These are phyloP conservation scores for Tenthredo distinguenda DNA, from an alignment of 2,888 invertebrate genomes.

Conservation along the genomic window DNA sequence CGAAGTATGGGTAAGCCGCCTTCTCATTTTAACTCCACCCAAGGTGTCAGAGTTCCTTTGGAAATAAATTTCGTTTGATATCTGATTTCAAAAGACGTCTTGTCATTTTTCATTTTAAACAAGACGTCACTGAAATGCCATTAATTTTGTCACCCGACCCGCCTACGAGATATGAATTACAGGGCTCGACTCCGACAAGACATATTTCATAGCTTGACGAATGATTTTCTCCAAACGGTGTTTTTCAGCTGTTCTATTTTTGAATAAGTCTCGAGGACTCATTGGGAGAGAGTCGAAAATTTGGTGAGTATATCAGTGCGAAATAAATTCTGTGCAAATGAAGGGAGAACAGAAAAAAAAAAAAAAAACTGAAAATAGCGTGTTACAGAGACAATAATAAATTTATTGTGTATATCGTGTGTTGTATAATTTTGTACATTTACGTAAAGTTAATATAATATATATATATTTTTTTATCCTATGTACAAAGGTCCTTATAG, in stretches of 20 bases:
- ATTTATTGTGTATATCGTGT: conserved; percentile 25
- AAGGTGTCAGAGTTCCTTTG: conserved; percentile 26
- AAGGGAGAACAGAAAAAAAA: not conserved
- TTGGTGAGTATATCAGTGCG: not conserved
- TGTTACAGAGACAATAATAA: conserved; percentile 30
- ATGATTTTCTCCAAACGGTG: conserved; percentile 67
- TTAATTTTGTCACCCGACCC: conserved; percentile 69
- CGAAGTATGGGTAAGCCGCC: not conserved
- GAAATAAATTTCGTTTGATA: conserved; percentile 55
- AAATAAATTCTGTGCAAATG: not conserved
- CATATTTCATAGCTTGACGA: conserved; percentile 70
- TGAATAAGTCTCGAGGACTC: not conserved
- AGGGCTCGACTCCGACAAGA: conserved; percentile 65
- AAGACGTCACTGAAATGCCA: conserved; percentile 67
- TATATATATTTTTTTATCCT: conserved; percentile 36
- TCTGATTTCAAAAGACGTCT: conserved; percentile 60
- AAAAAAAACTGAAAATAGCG: not conserved
- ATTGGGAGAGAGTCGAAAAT: not conserved
- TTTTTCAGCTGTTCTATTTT: conserved; percentile 20
- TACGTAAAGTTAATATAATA: conserved; percentile 41
- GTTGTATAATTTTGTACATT: conserved; percentile 31
- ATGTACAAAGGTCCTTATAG: conserved; percentile 54
- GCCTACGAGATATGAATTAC: conserved; percentile 63
- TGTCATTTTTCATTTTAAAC: conserved; percentile 71
- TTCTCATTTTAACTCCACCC: conserved; percentile 10